Evolutionary conservation across 1,140 invertebrate genomes (phyloP).

Genomic region (Saccostrea cuccullata): DNA sequence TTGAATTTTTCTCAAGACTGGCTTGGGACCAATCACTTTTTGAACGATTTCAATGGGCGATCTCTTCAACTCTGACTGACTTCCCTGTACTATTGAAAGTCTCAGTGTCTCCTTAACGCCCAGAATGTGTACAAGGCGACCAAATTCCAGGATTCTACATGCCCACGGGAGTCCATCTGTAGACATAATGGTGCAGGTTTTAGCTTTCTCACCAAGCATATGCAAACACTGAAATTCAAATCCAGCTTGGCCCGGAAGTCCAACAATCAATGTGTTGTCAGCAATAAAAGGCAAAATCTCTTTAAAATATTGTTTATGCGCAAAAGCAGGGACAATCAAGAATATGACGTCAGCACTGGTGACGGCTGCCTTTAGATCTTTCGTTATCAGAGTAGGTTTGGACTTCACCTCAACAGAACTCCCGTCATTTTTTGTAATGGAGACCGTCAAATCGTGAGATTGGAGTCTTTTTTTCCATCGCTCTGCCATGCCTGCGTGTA

Average conservation of each 20-base stretch:
- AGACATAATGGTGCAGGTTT: slow-evolving; percentile 53
- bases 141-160: slow-evolving; percentile 65
- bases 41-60: slow-evolving; percentile 57
- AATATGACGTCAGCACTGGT: slow-evolving; percentile 60
- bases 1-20: slow-evolving; percentile 49
- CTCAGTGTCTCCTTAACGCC: slow-evolving; percentile 62
- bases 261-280: slow-evolving; percentile 59
- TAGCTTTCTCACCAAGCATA: slow-evolving; percentile 56
- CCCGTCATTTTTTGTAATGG: slow-evolving; percentile 42
- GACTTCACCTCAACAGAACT: slow-evolving; percentile 36
- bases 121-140: slow-evolving; percentile 60
- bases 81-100: slow-evolving; percentile 54
- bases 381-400: slow-evolving; percentile 55
- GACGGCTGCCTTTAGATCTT: slow-evolving; percentile 53
- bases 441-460: slow-evolving; percentile 51
- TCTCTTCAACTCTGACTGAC: slow-evolving; percentile 47
- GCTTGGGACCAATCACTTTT: slow-evolving; percentile 59
- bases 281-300: slow-evolving; percentile 59
- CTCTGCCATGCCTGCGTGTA: slow-evolving; percentile 66
- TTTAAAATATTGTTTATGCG: slow-evolving; percentile 61
- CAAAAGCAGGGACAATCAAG: slow-evolving; percentile 62
- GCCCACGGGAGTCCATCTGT: slow-evolving; percentile 68
- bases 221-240: slow-evolving; percentile 69
- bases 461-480: slow-evolving; percentile 59
- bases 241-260: slow-evolving; percentile 66